These are phyloP conservation scores for Sorex fumeus DNA, from an alignment of 2,113 vertebrate genomes.

Conservation along the genomic window DNA sequence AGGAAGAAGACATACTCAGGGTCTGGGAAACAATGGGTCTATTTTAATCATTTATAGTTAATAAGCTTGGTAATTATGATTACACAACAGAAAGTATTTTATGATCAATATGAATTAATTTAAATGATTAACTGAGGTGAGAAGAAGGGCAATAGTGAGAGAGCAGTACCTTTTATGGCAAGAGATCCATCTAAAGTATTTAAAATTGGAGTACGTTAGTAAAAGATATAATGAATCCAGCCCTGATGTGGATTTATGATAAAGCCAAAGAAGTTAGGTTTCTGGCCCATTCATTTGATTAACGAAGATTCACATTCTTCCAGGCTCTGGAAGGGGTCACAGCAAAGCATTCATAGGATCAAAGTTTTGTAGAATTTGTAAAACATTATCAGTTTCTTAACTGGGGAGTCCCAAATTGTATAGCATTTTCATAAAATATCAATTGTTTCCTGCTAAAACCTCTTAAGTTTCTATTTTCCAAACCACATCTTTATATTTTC, in stretches of 20 bases:
- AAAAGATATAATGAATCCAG: background rate
- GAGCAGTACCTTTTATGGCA: background rate
- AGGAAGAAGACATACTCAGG: background rate
- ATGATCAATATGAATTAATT: background rate
- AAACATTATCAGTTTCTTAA: slow-evolving; percentile 34
- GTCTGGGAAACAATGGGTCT: background rate
- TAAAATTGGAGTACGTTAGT: background rate
- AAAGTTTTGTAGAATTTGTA: background rate
- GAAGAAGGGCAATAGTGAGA: background rate
- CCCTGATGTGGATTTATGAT: background rate
- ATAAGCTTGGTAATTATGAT: background rate
- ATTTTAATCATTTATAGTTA: slow-evolving; percentile 23
- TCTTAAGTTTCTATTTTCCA: too few relatives aligned
- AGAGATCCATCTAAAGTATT: background rate
- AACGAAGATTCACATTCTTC: background rate
- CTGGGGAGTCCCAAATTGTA: background rate
- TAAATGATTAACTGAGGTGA: slow-evolving; percentile 16
- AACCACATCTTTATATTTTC: background rate
- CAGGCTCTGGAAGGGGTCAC: background rate
- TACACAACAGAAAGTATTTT: background rate
- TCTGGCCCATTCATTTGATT: background rate
- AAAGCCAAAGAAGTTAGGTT: background rate
- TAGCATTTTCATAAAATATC: background rate
- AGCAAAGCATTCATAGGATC: background rate
- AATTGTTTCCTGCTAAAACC: background rate